A percentile compares a stretch with the other conserved stretches of the same genome.
These are phyloP conservation scores for Arctocebus calabarensis DNA, from an alignment of 2,797 vertebrate genomes.

Conservation along the genomic window DNA sequence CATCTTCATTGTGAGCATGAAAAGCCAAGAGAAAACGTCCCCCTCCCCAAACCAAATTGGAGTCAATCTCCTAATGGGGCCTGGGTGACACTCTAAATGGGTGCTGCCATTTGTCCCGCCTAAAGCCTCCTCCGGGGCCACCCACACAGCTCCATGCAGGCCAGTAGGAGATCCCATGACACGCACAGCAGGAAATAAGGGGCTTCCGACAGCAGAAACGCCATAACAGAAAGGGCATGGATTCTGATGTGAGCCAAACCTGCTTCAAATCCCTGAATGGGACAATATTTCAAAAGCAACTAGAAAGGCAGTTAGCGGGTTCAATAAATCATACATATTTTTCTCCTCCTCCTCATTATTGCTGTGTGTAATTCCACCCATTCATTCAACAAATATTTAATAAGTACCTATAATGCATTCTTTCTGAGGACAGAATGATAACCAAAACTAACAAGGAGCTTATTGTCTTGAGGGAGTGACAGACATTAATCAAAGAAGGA, in stretches of 20 bases:
- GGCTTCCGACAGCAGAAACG: neutral
- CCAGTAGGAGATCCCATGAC: neutral
- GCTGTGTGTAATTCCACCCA: neutral
- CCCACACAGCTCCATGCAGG: conserved; percentile 53
- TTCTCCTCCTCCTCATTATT: conserved; percentile 18
- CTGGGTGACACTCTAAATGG: conserved; percentile 65
- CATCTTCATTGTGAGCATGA: conserved; percentile 75
- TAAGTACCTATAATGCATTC: neutral
- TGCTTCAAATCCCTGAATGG: neutral
- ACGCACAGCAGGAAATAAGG: neutral
- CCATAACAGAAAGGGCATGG: neutral
- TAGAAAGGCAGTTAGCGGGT: neutral
- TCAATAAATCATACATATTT: conserved; percentile 6
- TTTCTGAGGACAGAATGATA: neutral
- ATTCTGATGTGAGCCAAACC: neutral
- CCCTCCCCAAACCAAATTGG: conserved; percentile 52
- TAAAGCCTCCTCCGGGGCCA: conserved; percentile 49
- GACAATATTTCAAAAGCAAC: neutral
- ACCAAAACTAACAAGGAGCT: neutral
- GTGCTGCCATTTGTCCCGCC: conserved; percentile 42
- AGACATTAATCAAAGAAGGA: conserved; percentile 18
- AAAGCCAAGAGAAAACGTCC: conserved; percentile 63
- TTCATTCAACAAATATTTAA: neutral
- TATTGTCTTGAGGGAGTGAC: neutral
- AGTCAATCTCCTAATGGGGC: conserved; percentile 74